Evolutionary conservation across 1,140 invertebrate species (phyloP), one percentile per base, ranked within the genome.

Genomic region (Tachypleus tridentatus): DNA sequence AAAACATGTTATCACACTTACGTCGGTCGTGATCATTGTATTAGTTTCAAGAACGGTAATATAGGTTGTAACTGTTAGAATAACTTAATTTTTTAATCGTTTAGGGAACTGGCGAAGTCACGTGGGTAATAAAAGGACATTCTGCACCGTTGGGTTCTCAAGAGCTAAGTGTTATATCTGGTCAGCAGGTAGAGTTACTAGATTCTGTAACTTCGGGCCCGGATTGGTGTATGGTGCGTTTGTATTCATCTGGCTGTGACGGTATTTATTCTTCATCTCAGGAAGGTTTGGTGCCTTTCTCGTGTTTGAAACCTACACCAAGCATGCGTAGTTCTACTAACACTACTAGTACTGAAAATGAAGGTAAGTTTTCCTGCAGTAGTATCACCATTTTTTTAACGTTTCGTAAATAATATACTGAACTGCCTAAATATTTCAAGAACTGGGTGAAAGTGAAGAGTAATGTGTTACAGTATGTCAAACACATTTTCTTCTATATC

Each of bases 121-220:
- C 87, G 60, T 91, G 89, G 88, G 89, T 93, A 63, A 82, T 92
- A 8, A 84, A 85, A 29, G 90, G 93, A 74, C 86, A 89, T 74
- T 79, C 79, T n/a, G 87, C 88, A 9, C 75, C 84, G 4, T 77
- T 81, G 3, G 83, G 83, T 62, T 77, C 83, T 9, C 84, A 85
- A 52, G 89, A 93, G 75, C 74, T 93, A 66, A 84, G 82, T 48
- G 89, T 93, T 7, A 61, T 60, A 57, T 59, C 65, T 62, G 70
- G 70, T 8, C 92, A 95, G 77, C 91, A 95, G 77, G 92, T 96
- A 58, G 93, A 96, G 74, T 86, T 96, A 61, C 74, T 96, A 60
- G 92, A 95, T 72, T 70, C 29, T 29, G 29, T 29, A 29, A 79
- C 84, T 60, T 70, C 75, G 64, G 73, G 80, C 71, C 70, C 82